A percentile compares a stretch with the other conserved stretches of the same genome.
Evolutionary conservation across 1,140 invertebrate species (phyloP).

Genomic region (Conopomorpha cramerella): DNA sequence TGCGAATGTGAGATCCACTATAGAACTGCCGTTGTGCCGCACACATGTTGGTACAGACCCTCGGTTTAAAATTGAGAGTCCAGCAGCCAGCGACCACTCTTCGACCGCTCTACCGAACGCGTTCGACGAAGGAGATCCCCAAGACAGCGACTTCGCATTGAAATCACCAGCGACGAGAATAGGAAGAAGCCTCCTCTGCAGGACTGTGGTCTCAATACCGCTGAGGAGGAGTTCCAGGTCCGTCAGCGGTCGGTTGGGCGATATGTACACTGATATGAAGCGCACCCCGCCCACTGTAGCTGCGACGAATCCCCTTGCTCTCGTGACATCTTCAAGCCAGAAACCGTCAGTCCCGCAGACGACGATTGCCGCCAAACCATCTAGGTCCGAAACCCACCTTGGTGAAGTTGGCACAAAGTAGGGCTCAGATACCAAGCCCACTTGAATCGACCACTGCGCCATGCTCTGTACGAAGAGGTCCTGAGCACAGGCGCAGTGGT

Average conservation of each 20-base stretch:
- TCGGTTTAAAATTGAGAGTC: not conserved
- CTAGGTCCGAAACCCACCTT: not conserved
- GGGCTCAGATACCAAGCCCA: slow-evolving; percentile 29
- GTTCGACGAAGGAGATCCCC: slow-evolving; percentile 8
- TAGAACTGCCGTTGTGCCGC: no score
- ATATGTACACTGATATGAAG: slow-evolving; percentile 8
- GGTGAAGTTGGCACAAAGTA: not conserved
- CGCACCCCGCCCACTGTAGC: not conserved
- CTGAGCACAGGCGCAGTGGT: not conserved
- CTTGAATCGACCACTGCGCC: no score
- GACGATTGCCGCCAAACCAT: slow-evolving; percentile 1
- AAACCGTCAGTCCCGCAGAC: not conserved
- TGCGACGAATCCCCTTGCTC: not conserved
- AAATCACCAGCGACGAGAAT: slow-evolving; percentile 4
- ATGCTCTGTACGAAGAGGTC: not conserved
- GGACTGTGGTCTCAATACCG: slow-evolving; percentile 1
- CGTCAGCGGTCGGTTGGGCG: slow-evolving; percentile 5
- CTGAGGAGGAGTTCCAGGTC: slow-evolving; percentile 8
- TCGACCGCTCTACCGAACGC: slow-evolving; percentile 4
- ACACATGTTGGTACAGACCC: no score
- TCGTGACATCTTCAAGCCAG: no score
- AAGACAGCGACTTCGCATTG: slow-evolving; percentile 8
- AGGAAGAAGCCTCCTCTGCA: not conserved
- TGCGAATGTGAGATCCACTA: not conserved
- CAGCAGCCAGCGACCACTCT: slow-evolving; percentile 4